Conservation (phyloP, 2,113 vertebrate genomes). For the Phaethon lepturus region DNA sequence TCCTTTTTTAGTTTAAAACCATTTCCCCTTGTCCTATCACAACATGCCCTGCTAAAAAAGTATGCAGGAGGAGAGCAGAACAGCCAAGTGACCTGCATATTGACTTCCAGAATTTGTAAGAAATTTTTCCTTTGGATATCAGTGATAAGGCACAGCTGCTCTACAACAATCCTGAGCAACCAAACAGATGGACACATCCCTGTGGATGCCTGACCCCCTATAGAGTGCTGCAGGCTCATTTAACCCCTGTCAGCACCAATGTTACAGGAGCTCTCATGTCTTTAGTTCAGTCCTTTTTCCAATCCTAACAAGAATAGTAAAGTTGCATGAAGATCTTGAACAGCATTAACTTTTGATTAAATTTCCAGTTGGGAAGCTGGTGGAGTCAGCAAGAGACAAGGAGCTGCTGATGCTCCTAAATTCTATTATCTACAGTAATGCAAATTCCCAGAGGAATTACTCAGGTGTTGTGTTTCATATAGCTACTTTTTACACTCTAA, state of each 20-base stretch:
- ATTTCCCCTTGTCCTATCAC: no score
- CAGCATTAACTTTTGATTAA: not conserved
- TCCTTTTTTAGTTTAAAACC: no score
- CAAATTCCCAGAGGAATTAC: not conserved
- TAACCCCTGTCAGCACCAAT: not conserved
- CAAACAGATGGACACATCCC: not conserved
- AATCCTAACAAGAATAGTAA: not conserved
- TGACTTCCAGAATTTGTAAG: not conserved
- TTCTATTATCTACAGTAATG: not conserved
- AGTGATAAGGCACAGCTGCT: not conserved
- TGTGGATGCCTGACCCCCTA: not conserved
- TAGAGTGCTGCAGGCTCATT: not conserved
- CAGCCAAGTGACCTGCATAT: not conserved
- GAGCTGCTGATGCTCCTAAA: not conserved
- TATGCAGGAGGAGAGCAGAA: not conserved
- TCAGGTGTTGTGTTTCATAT: not conserved
- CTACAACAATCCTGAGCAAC: not conserved
- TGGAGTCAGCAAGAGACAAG: not conserved
- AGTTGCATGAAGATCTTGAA: not conserved
- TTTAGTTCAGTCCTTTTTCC: not conserved
- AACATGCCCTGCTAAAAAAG: not conserved
- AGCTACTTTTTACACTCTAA: not conserved
- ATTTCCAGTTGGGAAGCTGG: not conserved
- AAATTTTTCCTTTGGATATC: not conserved
- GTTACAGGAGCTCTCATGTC: not conserved